Conservation (phyloP, 2,113 vertebrate species). For the Catharus bicknelli region DNA sequence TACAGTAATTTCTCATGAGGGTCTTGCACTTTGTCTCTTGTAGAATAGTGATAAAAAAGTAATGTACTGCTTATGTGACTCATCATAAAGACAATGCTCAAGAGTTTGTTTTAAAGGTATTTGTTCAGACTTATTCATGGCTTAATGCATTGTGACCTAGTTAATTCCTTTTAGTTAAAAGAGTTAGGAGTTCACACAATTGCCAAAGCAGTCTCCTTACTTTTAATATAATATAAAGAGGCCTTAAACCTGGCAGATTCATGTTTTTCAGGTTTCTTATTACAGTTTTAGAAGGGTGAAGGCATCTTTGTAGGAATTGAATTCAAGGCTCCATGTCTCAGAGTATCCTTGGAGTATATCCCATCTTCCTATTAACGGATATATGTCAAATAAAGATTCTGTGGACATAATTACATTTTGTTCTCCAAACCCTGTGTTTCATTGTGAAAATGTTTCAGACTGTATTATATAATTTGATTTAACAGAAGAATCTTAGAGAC, state of each 20-base stretch:
- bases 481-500: neutral
- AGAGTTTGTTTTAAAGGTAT: neutral
- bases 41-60: neutral
- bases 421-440: neutral
- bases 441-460: neutral
- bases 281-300: neutral
- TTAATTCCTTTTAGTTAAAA: neutral
- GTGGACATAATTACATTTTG: neutral
- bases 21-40: neutral
- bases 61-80: neutral
- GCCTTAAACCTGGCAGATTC: neutral
- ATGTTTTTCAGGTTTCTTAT: neutral
- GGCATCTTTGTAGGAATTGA: neutral
- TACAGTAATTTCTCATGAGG: neutral
- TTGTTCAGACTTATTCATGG: neutral
- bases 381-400: neutral
- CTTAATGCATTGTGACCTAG: neutral
- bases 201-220: neutral
- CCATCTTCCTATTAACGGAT: neutral
- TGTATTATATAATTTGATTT: neutral
- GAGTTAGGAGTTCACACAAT: neutral
- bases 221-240: neutral
- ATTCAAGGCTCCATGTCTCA: neutral
- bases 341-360: neutral
- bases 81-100: neutral